Evolutionary conservation across 2,888 invertebrate genomes (phyloP).

Genomic region (Neoitamus cyanurus): DNA sequence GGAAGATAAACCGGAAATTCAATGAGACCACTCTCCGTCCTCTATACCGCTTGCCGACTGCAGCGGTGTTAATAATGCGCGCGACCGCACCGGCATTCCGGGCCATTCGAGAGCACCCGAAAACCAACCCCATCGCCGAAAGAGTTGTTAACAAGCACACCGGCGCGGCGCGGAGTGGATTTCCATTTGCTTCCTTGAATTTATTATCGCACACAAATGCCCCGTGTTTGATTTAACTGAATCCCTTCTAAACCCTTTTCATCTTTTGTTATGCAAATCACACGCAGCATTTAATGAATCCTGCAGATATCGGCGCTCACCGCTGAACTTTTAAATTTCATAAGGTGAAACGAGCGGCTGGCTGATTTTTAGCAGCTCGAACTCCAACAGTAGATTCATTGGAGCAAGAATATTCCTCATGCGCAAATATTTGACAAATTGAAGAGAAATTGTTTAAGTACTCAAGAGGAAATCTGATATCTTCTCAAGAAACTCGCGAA

Average conservation of each 20-base stretch:
- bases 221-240: conserved; percentile 13
- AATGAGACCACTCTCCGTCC: background rate
- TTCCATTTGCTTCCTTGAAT: background rate
- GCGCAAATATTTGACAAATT: background rate
- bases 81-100: background rate
- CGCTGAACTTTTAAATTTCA: background rate
- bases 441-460: no score
- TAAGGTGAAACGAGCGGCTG: background rate
- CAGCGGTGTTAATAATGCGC: conserved; percentile 9
- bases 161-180: background rate
- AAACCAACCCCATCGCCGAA: background rate
- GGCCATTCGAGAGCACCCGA: background rate
- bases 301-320: background rate
- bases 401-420: background rate
- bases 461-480: no score
- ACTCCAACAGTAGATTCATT: background rate
- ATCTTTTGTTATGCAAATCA: conserved; percentile 35
- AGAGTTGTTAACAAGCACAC: background rate
- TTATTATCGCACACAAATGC: conserved; percentile 2
- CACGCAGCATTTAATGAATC: background rate
- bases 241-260: conserved; percentile 29
- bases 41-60: background rate
- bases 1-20: conserved; percentile 31
- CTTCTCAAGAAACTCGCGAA: no score
- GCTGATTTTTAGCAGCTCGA: background rate